Percentiles rank a stretch among this genome's conserved stretches.
phyloP scores from a whole-genome alignment of 2,888 invertebrate species.

The Erebia epiphron region DNA sequence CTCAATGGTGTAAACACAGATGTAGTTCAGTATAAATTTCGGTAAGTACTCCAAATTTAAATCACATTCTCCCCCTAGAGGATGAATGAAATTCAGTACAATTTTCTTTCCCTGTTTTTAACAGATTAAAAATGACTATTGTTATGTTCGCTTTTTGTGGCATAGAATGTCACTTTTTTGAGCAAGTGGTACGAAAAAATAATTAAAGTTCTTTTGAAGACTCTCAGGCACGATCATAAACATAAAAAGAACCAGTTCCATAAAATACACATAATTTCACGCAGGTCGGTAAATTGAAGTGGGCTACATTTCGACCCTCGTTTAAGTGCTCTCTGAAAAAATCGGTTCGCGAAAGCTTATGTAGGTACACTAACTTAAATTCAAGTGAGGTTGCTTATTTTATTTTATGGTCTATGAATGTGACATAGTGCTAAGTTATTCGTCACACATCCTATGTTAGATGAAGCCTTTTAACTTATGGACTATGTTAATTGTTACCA shows the following conservation, averaged over 20 bases:
- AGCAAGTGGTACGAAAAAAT: too few relatives aligned
- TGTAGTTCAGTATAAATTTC: too few relatives aligned
- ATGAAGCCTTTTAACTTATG: too few relatives aligned
- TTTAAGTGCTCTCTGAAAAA: constrained; percentile 20
- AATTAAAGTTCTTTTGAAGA: background rate
- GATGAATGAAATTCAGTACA: too few relatives aligned
- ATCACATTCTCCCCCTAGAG: too few relatives aligned
- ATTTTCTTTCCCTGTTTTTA: too few relatives aligned
- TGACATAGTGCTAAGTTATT: background rate
- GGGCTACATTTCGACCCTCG: constrained; percentile 19
- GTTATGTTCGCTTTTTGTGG: too few relatives aligned
- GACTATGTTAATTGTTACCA: too few relatives aligned
- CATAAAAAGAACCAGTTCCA: constrained; percentile 1
- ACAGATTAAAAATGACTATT: too few relatives aligned
- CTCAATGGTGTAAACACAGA: too few relatives aligned
- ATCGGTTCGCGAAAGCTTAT: constrained; percentile 22
- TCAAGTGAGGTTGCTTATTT: constrained; percentile 10
- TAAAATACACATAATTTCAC: constrained; percentile 29
- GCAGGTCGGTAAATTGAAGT: constrained; percentile 8
- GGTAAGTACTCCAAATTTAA: too few relatives aligned
- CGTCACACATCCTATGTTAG: background rate
- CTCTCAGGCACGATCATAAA: background rate
- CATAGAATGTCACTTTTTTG: too few relatives aligned
- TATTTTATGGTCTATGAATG: background rate
- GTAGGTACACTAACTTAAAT: constrained; percentile 17